Base-by-base conservation (phyloP, 2,113 vertebrate genomes). In the Pelvicachromis taeniatus region DNA sequence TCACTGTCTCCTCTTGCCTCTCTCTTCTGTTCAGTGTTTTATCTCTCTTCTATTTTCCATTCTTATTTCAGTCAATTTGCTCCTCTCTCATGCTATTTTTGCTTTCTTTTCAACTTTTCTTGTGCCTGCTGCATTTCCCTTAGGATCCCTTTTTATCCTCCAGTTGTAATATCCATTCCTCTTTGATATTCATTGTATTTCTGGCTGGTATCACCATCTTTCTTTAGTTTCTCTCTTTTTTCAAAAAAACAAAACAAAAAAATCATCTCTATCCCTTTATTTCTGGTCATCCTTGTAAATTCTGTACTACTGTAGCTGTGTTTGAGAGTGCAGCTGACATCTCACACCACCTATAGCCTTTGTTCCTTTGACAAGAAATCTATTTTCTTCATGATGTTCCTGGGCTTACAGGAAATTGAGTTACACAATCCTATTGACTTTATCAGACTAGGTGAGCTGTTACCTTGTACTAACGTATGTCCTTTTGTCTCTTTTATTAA, bases 381-480 rank as follows among this genome's bases (percentile, higher is more conserved):
- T 78, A 93, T 94, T 92, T 93, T 88, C 86, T 88, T 73, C 77
- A 87, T 81, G 87, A 88, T 93, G 90, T 89, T 88, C 80, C 68
- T 89, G 84, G 86, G 86, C 86, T 90, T 82, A 6, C 55, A 89
- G 65, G 87, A 91, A 91, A 94, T 93, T 90, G 85, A 91, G 84
- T 92, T 91, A 87, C 40, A 52, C 65, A 89, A 82, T 80, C 61
- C 61, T 35, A 84, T 86, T 31, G 87, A 90, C 86, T 90, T 82
- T 70, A 61, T 40, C 53, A 58, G 63, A 63, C 82, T 85, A 79
- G 21, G 65, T 87, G 84, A 56, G 86, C 35, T 89, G 88, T 89
- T 81, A 81, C 26, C 21, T 50, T 63, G 50, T 81, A 87, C 80
- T 29, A 82, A 82, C 83, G 86, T 89, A 70, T 87, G 75, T 75